Percentiles rank a stretch among this genome's conserved stretches.
Conservation (phyloP, 2,888 invertebrate species). For the Augochlorella aurata region DNA sequence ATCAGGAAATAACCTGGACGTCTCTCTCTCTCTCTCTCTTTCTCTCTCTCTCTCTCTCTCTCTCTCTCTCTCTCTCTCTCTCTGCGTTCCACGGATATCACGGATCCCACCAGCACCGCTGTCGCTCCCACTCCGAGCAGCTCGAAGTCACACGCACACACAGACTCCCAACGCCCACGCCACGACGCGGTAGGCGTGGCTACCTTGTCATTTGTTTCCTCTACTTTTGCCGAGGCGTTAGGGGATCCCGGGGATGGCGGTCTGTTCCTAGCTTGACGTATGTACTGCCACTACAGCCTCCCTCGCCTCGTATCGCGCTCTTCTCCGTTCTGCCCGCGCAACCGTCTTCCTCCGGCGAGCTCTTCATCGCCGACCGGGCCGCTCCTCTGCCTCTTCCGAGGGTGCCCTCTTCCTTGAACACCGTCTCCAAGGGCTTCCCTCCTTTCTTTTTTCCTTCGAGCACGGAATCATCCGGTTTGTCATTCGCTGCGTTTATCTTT, state of each 20-base stretch:
- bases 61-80: background rate
- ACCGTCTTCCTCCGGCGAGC: slow-evolving; percentile 47
- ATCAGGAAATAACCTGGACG: slow-evolving; percentile 65
- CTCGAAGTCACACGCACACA: slow-evolving; percentile 66
- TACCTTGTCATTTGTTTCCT: slow-evolving; percentile 77
- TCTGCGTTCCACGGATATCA: slow-evolving; percentile 43
- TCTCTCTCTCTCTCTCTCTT: too few species aligned
- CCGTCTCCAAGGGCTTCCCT: slow-evolving; percentile 22
- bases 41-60: too few species aligned
- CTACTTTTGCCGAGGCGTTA: slow-evolving; percentile 70
- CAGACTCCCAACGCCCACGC: slow-evolving; percentile 72
- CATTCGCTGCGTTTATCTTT: slow-evolving; percentile 45
- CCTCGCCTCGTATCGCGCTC: slow-evolving; percentile 53
- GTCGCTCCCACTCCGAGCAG: slow-evolving; percentile 54
- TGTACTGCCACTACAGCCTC: slow-evolving; percentile 72
- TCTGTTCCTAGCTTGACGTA: slow-evolving; percentile 73
- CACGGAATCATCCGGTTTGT: slow-evolving; percentile 47
- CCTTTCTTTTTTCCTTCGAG: slow-evolving; percentile 9
- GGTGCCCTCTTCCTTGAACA: background rate
- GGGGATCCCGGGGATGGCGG: slow-evolving; percentile 72
- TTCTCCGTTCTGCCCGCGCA: slow-evolving; percentile 59
- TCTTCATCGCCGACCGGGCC: slow-evolving; percentile 40
- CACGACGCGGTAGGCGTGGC: slow-evolving; percentile 75
- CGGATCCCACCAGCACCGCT: slow-evolving; percentile 52
- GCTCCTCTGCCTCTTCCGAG: background rate